phyloP scores from a whole-genome alignment of 2,113 vertebrate genomes.

The human region DNA sequence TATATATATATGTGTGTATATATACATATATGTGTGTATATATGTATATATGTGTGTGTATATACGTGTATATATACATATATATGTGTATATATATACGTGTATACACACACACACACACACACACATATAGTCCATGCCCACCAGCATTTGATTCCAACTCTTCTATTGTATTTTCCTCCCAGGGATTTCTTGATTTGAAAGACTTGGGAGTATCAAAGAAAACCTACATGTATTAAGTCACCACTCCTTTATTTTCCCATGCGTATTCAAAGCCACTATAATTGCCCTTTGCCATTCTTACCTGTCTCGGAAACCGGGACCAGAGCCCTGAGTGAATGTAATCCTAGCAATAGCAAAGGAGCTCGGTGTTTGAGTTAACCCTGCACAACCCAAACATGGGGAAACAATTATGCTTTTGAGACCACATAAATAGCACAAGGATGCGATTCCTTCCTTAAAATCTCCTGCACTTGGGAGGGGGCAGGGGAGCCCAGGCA shows the following conservation, averaged over 20 bases:
- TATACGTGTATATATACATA: no score
- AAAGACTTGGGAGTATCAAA: background rate
- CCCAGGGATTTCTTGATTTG: background rate
- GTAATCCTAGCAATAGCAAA: background rate
- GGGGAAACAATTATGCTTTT: background rate
- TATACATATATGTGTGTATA: no score
- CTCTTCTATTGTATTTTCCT: background rate
- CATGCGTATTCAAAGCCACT: background rate
- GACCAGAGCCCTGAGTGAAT: background rate
- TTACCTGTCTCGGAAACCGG: background rate
- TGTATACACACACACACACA: no score
- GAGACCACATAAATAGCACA: background rate
- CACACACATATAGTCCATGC: background rate
- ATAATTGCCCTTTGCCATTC: background rate
- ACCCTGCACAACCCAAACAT: background rate
- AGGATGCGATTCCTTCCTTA: background rate
- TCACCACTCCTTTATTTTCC: background rate
- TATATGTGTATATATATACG: no score
- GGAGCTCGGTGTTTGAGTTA: background rate
- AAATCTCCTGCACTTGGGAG: background rate
- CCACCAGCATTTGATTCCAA: background rate
- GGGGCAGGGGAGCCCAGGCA: background rate
- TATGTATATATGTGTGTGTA: no score
- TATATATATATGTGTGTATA: no score
- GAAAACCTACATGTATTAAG: background rate